Percentiles rank a stretch among this genome's conserved stretches.
These are phyloP conservation scores for Drosophila mimica DNA, from an alignment of 2,888 invertebrate species.

Conservation along the genomic window DNA sequence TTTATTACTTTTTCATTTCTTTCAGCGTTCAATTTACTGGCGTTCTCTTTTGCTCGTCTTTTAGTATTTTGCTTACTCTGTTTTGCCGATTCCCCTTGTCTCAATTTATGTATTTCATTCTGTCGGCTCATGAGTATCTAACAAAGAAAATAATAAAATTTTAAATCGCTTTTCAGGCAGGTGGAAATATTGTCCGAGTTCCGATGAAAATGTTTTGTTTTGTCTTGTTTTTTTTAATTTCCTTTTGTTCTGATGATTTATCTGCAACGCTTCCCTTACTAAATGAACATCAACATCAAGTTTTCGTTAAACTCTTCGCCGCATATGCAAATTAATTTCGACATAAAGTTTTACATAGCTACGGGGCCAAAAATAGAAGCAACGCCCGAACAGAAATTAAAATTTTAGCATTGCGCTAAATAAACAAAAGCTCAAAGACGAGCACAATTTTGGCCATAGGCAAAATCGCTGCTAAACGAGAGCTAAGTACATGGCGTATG, in stretches of 20 bases:
- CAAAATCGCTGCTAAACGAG: conserved; percentile 18
- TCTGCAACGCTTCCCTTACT: conserved; percentile 11
- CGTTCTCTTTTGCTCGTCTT: not conserved
- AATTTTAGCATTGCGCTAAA: conserved; percentile 44
- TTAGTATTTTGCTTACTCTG: conserved; percentile 10
- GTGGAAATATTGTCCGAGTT: conserved; percentile 32
- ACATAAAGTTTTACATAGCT: conserved; percentile 42
- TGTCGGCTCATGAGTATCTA: conserved; percentile 15
- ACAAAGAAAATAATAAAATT: conserved; percentile 7
- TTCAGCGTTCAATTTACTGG: conserved; percentile 38
- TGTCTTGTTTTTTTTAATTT: not conserved
- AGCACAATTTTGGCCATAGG: conserved; percentile 14
- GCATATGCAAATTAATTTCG: conserved; percentile 49
- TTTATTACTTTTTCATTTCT: conserved; percentile 63
- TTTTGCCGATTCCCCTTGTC: conserved; percentile 18
- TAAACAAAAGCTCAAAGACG: conserved; percentile 49
- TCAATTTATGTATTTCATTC: conserved; percentile 41
- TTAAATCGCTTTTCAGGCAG: conserved; percentile 24
- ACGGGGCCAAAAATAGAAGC: conserved; percentile 46
- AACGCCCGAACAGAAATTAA: conserved; percentile 13
- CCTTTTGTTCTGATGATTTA: not conserved
- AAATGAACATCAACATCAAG: conserved; percentile 13
- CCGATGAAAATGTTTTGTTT: conserved; percentile 15
- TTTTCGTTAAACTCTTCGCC: conserved; percentile 22
- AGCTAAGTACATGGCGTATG: conserved; percentile 58